A percentile compares a stretch with the other conserved stretches of the same genome.
Conservation (phyloP, 2,888 invertebrate species). For the Megaustenia siamemsis region DNA sequence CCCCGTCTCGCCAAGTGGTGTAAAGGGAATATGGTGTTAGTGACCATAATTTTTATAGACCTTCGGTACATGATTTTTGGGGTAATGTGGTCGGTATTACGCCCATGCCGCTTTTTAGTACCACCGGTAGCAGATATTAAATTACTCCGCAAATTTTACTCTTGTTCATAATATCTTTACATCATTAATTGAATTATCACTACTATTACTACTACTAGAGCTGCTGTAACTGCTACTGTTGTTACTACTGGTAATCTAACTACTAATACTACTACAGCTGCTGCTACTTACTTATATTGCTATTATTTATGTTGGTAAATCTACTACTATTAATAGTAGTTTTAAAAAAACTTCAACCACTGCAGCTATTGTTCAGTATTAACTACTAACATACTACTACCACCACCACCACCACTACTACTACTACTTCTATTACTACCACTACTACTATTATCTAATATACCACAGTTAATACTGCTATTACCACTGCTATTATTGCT, state of each 20-base stretch:
- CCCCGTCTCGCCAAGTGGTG: no score
- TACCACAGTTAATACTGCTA: constrained; percentile 30
- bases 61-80: no score
- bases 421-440: not conserved
- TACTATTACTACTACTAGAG: constrained; percentile 16
- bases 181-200: not conserved
- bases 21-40: no score
- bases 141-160: no score
- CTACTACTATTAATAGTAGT: constrained; percentile 21
- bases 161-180: no score
- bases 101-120: no score
- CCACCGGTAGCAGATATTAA: no score
- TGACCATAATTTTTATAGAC: no score
- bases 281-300: not conserved
- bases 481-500: not conserved
- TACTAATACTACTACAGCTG: not conserved
- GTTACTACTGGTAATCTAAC: constrained; percentile 2
- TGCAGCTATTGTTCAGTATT: not conserved
- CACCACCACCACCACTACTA: not conserved
- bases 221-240: constrained; percentile 7
- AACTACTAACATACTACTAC: not conserved
- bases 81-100: no score
- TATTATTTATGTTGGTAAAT: not conserved
- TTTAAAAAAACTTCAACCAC: not conserved
- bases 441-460: not conserved